Base-by-base conservation (phyloP, 2,888 invertebrate species). In the Nebria brevicollis region DNA sequence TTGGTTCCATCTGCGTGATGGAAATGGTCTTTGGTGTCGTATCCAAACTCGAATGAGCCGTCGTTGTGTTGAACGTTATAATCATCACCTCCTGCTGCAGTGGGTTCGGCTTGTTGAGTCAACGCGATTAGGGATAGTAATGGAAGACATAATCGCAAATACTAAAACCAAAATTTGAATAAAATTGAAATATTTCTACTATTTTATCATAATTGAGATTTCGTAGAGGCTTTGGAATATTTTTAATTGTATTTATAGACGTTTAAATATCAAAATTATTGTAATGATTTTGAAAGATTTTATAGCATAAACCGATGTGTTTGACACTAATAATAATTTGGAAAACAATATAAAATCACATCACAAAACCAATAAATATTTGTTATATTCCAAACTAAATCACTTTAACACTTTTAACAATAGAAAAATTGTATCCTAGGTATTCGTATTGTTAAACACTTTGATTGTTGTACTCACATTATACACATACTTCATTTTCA, bases 11-110 rank as follows among this genome's bases (percentile, higher is more conserved):
- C 92, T 54, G 94, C 94, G 83, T 89, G 90, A 87, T 95, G 95
- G 87, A 94, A 95, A 85, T 93, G 94, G 83, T 92, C 92, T 2
- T 94, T 95, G 85, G 92, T 91, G 86, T 94, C 94, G 85, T 93
- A 93, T 77, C 94, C 94, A 88, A 95, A 95, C 87, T 94, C 92
- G 86, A 92, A 95, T 25, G 94, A 94, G 86, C 95, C 95, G 89
- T 95, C 95, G 42, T 91, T 91, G 84, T 94, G 92, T 66, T 94
- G 90, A 82, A 91, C 91, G 85, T 94, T 80, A 41, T 80, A 80
- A 64, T 80, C 80, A 54, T 80, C 80, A 34, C 70, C 15, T 73
- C 42, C 73, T 41, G 70, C 54, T 10, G 75, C 68, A 91, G 90
- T 2, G 90, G 89, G 1, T 90, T 90, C 41, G 65, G 78, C 82